Base-by-base conservation (phyloP, 2,888 invertebrate species). In the Leptopilina drosophilae region DNA sequence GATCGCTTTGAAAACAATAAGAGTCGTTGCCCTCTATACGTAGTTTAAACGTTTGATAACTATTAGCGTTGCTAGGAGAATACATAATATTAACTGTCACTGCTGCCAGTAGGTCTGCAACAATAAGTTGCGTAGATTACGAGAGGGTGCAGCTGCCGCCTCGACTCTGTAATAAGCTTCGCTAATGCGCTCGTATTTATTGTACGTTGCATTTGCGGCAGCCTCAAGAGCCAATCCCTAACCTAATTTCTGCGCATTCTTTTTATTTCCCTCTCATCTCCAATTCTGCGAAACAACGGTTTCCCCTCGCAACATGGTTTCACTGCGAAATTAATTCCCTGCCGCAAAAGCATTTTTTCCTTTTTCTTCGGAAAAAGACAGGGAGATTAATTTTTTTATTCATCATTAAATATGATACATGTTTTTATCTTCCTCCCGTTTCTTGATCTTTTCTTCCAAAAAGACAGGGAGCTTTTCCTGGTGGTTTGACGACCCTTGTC, bases 91-190 rank as follows among this genome's bases (percentile, higher is more conserved):
- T 53, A 53, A 53, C 26, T 53, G 49, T n/a, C 42, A 66, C 42
- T 42, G n/a, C 2, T 42, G 42, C 42, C 40, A 66, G 42, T 42
- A 46, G 66, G 66, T 66, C 40, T 69, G 12, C 62, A 62, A 62
- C 62, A 62, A 62, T 69, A 53, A 69, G 53, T 33, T 53, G 69
- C 26, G 53, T 53, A 69, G 69, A 69, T 33, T 69, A 69, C 69
- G 49, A 4, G 14, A 53, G 69, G 69, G 69, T 53, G 53, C 69
- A 69, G 69, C 69, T 69, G 69, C 14, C 20, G 26, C 53, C 69
- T 69, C 67, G 46, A n/a, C 33, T 69, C 33, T 53, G 33, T 56
- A 56, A 69, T 56, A 69, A 33, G 69, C 53, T 53, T 69, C 26
- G 69, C 53, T 53, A 69, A 69, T 69, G 20, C 46, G 26, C 14